Percentiles rank a stretch among this genome's conserved stretches.
These are phyloP conservation scores for Drosophila pruinosa DNA, from an alignment of 1,140 invertebrate species.

Conservation along the genomic window DNA sequence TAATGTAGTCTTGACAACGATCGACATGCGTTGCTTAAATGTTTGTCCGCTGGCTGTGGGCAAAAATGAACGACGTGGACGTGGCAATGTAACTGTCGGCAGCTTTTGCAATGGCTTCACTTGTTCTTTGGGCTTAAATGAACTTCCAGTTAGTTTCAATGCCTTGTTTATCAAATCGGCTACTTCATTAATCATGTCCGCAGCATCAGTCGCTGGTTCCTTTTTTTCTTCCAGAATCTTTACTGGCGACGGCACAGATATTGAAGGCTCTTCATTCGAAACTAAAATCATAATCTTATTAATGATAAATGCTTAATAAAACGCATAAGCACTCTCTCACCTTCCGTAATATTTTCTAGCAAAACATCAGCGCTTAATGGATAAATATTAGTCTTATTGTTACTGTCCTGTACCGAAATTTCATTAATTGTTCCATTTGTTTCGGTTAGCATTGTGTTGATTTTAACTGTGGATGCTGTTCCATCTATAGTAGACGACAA, in stretches of 20 bases:
- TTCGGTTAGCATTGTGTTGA: slow-evolving; percentile 46
- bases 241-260: slow-evolving; percentile 9
- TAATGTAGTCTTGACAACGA: slow-evolving; percentile 74
- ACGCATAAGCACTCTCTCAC: slow-evolving; percentile 13
- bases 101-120: background rate
- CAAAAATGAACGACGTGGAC: slow-evolving; percentile 52
- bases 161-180: slow-evolving; percentile 58
- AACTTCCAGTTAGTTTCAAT: slow-evolving; percentile 46
- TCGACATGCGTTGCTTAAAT: slow-evolving; percentile 75
- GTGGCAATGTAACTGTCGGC: slow-evolving; percentile 15
- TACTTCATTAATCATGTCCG: slow-evolving; percentile 56
- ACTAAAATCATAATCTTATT: slow-evolving; percentile 20
- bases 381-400: slow-evolving; percentile 46
- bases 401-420: slow-evolving; percentile 42
- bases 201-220: background rate
- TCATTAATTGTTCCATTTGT: slow-evolving; percentile 48
- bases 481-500: slow-evolving; percentile 54
- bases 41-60: slow-evolving; percentile 45
- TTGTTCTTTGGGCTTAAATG: slow-evolving; percentile 21
- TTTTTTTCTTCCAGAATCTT: background rate
- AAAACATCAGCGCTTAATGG: slow-evolving; percentile 58
- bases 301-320: background rate
- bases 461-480: slow-evolving; percentile 58
- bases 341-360: slow-evolving; percentile 64
- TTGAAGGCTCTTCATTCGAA: slow-evolving; percentile 49